These are phyloP conservation scores for Rhincodon typus DNA, from an alignment of 2,797 vertebrate species.

Conservation along the genomic window DNA sequence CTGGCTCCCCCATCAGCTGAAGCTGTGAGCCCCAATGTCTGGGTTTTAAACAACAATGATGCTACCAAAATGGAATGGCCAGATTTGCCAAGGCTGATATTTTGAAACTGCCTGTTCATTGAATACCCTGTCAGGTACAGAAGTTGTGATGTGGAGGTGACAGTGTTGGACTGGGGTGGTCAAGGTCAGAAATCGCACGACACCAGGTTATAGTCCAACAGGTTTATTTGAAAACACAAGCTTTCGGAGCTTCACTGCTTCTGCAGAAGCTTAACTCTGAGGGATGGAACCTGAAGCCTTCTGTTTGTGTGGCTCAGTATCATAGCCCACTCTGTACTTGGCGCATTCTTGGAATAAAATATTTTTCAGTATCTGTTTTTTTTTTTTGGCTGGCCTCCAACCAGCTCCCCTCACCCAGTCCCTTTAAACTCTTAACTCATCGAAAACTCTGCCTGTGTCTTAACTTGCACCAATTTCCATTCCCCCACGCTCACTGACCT, in stretches of 20 bases:
- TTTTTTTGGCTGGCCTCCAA: background rate
- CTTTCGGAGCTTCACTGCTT: too few species aligned
- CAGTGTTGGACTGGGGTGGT: too few species aligned
- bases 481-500: background rate
- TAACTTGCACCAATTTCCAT: background rate
- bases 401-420: too few species aligned
- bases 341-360: background rate
- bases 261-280: background rate
- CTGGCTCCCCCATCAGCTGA: too few species aligned
- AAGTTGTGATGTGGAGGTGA: background rate
- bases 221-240: too few species aligned
- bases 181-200: too few species aligned
- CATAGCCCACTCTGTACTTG: background rate
- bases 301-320: background rate
- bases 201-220: too few species aligned
- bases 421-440: background rate
- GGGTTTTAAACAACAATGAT: background rate
- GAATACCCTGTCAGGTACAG: background rate
- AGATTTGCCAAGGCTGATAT: background rate
- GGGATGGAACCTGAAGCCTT: background rate
- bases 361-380: background rate
- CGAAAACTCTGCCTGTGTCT: background rate
- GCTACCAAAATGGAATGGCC: background rate
- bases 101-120: background rate
- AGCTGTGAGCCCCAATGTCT: background rate